Evolutionary conservation across 2,797 vertebrate species (phyloP), one percentile per base, ranked within the genome.

Genomic region (Ctenopoma kingsleyae): DNA sequence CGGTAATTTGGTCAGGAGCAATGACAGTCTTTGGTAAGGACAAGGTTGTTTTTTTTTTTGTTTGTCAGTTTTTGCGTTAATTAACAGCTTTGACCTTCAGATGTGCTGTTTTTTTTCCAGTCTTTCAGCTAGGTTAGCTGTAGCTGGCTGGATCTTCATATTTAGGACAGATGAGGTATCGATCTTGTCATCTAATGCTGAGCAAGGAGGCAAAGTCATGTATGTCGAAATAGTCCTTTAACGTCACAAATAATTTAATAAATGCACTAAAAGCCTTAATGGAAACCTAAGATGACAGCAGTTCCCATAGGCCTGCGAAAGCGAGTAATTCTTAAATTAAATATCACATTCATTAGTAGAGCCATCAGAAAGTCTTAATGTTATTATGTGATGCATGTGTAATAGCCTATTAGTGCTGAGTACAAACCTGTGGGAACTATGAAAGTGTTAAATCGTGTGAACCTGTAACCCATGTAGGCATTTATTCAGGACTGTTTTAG

Each of bases 271-370:
- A 78, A 35, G 48, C 32, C 32, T 67, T 20, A 50, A 43, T 54
- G 52, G 17, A 36, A 35, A 36, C 6, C 8, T 7, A 13, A 17
- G n/a, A 51, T 41, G 6, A 55, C 40, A 68, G 40, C 51, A 36
- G 61, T 17, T 52, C 44, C 49, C 50, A 35, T 1, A 62, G 46
- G 17, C 52, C 46, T 16, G 17, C 3, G 11, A 68, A 57, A 65
- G 49, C 44, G 32, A 53, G 35, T 1, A n/a, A 20, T 43, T 76
- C 10, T 64, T 54, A 46, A 57, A 41, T 19, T 67, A 55, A 71
- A 73, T 61, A 55, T 57, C 56, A 66, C 20, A 19, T 55, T 74
- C 54, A 78, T 83, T 69, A 36, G 52, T 61, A 38, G 67, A 59
- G 27, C 60, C 46, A 67, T 67, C 56, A 62, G 27, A 62, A 36